A percentile compares a stretch with the other conserved stretches of the same genome.
Conservation (phyloP, 2,888 invertebrate genomes). For the Brenthis ino region DNA sequence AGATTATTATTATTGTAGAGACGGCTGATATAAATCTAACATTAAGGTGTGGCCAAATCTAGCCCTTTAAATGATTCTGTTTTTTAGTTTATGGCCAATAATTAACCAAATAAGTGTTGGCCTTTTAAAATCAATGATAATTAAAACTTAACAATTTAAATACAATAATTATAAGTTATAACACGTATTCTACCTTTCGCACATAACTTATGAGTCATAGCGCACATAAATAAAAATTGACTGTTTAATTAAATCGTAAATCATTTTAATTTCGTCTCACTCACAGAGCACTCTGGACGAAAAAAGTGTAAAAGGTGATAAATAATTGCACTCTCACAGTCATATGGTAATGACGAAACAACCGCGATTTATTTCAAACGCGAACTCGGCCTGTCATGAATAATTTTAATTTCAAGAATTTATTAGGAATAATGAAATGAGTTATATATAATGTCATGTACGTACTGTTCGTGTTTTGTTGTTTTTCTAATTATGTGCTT, state of each 20-base stretch:
- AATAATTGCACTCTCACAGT: conserved; percentile 37
- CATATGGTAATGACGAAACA: conserved; percentile 39
- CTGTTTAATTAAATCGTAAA: conserved; percentile 44
- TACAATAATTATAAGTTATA: conserved; percentile 2
- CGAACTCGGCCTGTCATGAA: conserved; percentile 30
- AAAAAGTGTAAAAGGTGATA: conserved; percentile 34
- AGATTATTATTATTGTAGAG: conserved; percentile 6
- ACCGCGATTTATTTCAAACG: conserved; percentile 37
- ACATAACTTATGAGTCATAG: conserved; percentile 13
- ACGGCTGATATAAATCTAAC: conserved; percentile 10
- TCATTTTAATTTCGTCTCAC: conserved; percentile 40
- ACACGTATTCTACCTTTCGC: conserved; percentile 1
- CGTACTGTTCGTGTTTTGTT: conserved; percentile 20
- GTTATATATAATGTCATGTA: conserved; percentile 26
- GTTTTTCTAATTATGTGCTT: conserved; percentile 11
- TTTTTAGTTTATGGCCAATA: not conserved
- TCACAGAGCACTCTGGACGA: conserved; percentile 31
- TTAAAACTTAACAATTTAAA: conserved; percentile 2
- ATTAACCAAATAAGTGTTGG: not conserved
- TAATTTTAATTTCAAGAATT: conserved; percentile 32
- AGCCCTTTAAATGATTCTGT: not conserved
- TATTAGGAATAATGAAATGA: conserved; percentile 32
- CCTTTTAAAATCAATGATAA: conserved; percentile 1
- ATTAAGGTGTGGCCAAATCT: conserved; percentile 6
- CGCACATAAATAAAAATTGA: conserved; percentile 35